Evolutionary conservation across 2,797 vertebrate species (phyloP), one percentile per base, ranked within the genome.

Genomic region (Bovichtus variegatus): DNA sequence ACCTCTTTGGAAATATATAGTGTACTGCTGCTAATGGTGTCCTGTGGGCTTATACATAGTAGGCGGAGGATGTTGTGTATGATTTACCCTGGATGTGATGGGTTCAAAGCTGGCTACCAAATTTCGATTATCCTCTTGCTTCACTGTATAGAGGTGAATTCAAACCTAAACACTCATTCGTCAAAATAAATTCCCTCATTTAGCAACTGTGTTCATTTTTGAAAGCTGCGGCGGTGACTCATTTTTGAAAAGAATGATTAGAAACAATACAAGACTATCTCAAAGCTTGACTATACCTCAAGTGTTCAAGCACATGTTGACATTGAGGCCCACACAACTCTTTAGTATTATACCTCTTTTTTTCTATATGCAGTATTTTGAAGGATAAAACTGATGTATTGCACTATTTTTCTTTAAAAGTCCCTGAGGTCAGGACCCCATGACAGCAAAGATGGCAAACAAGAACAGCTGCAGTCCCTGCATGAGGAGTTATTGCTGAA

Each of bases 1-100:
- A 78, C 74, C 62, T 87, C 84, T 81, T 70, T 88, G 77, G 58
- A 81, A 83, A 76, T 49, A 65, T 21, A 82, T n/a, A 49, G 68
- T 85, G 60, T 18, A 1, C 43, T 36, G 66, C 80, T 63, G 62
- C 73, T 88, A 82, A 89, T 84, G 80, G 71, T 18, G 58, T 72
- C 86, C 78, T 61, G 36, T 3, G 76, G 82, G 74, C 43, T 76
- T 31, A 18, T 49, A 16, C 6, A n/a, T n/a, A 8, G 27, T 18
- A 43, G 58, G 31, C 23, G 72, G 64, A 9, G 43, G 65, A 73
- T 31, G 55, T 0, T 25, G 41, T 21, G 18, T 47, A 10, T 27
- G 7, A 76, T 54, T 55, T 49, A 38, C 16, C 50, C 9, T 18
- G n/a, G 9, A 67, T 59, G 49, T 46, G 31, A 25, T 46, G 23